Base-by-base conservation (phyloP, 2,888 invertebrate species). In the Vandiemenella viatica region DNA sequence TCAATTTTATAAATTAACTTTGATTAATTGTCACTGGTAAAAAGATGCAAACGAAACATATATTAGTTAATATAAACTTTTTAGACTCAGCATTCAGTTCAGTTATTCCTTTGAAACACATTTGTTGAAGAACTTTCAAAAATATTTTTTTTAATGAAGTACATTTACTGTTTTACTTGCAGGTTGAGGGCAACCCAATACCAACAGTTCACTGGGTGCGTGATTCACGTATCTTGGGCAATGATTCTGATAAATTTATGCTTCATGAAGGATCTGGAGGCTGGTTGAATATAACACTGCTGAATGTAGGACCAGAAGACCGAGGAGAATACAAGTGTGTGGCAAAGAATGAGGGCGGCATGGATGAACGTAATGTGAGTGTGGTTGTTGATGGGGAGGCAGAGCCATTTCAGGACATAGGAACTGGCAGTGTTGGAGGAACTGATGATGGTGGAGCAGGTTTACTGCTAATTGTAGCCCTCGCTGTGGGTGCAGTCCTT, bases 301-400 rank as follows among this genome's bases (percentile, higher is more conserved):
- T 73, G 1, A 75, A 79, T 19, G 73, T 79, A 0, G 68, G 72
- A 1, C 66, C 67, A 7, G 73, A 74, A 13, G 86, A 86, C 61
- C 75, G 77, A 57, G 85, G 85, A 1, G 76, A 79, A 45, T 86
- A 85, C 63, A 71, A 77, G 42, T 92, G 91, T 61, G 75, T 83
- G 3, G 90, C 89, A 0, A 82, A 79, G 60, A 91, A 87, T 64
- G 74, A 78, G 0, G 91, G 85, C 1, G 91, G 90, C 1, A 75
- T 77, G 3, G 82, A 80, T 54, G 84, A 86, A 61, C 76, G 77
- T 42, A 87, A 84, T 62, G 68, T 89, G n/a, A 80, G 79, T 13
- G 63, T 91, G 49, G 67, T 74, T 5, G 67, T 76, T 48, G 22
- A 13, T 7, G 46, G 21, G 20, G n/a, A 13, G n/a, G n/a, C n/a